Base-by-base conservation (phyloP, 2,113 vertebrate species). In the Leucosticte australis region DNA sequence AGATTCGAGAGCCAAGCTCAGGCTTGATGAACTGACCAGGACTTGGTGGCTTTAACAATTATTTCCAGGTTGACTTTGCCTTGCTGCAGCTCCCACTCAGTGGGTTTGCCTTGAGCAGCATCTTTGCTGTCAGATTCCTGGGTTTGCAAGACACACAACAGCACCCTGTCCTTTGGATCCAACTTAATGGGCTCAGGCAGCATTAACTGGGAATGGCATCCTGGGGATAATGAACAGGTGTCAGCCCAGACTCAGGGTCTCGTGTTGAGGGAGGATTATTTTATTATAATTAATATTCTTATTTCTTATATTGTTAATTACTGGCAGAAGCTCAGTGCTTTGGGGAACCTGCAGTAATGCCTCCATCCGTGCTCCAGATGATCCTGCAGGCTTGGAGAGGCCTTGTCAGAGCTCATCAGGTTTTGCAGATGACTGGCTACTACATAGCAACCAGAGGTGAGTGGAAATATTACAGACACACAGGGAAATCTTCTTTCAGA, bases 271-370 rank as follows among this genome's bases (percentile, higher is more conserved):
- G 8, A 84, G 93, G 93, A 91, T 96, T 95, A 94, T 88, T 91
- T 94, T 95, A 90, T 95, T 95, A 93, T 88, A 91, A 94, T 92
- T 93, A 95, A 95, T 94, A 95, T 96, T 93, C 92, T 96, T 93
- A 93, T 85, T 95, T 76, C 84, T 93, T 79, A 81, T 87, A 86
- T 86, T 94, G 88, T 67, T 95, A 94, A 92, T 90, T 90, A 90
- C 85, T 46, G 53, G 46, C 88, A 92, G 90, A 73, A 80, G 55
- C 90, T 93, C 35, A 10, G 90, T 53, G 79, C 88, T 95, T 70
- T 74, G 81, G 74, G 84, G 50, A 95, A n/a, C 63, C 41, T 56
- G 15, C 13, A 87, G 77, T 46, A 44, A 83, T 88, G 63, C 85
- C 75, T 93, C 84, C 62, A 73, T 28, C 92, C 39, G 2, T 37